Base-by-base conservation (phyloP, 1,140 invertebrate species). In the Plutomurus gul region DNA sequence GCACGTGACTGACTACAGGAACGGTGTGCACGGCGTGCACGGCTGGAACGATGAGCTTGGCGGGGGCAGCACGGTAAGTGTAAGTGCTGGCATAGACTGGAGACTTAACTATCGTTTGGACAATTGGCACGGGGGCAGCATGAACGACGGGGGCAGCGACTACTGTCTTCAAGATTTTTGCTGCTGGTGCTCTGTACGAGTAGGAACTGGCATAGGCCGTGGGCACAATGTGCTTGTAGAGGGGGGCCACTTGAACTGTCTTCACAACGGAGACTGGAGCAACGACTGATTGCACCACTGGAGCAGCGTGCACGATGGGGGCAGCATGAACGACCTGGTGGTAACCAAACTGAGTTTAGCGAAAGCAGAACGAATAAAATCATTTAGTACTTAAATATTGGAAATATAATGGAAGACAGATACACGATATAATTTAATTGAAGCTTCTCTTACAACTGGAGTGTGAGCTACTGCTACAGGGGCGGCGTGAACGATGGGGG, bases 101-200 rank as follows among this genome's bases (percentile, higher is more conserved):
- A 39, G 46, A 5, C 4, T 37, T 39, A 25, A 71, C 60, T 16
- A 75, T 20, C 10, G 40, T 46, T 18, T 10, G 11, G 30, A 75
- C 47, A 36, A 75, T 46, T 36, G 73, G 43, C 11, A 27, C 43
- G 27, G 75, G 75, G 27, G 36, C 60, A 39, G 36, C 7, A 18
- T 70, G 37, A 33, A 77, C 36, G 22, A 47, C 56, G 70, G 75
- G 75, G n/a, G 75, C 43, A 30, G 56, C 10, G 13, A 65, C 37
- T 4, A 77, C 6, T 3, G 56, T 18, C 39, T 65, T 70, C 33
- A 56, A 11, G 22, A 76, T 56, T 8, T 76, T 76, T 3, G 51
- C 75, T 18, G 75, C 7, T 36, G 75, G 75, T 10, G 75, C 75
- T 56, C 75, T 51, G 75, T 76, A 76, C n/a, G 27, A 37, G 75